Base-by-base conservation (phyloP, 2,888 invertebrate species). In the Ecdyonurus torrentis region DNA sequence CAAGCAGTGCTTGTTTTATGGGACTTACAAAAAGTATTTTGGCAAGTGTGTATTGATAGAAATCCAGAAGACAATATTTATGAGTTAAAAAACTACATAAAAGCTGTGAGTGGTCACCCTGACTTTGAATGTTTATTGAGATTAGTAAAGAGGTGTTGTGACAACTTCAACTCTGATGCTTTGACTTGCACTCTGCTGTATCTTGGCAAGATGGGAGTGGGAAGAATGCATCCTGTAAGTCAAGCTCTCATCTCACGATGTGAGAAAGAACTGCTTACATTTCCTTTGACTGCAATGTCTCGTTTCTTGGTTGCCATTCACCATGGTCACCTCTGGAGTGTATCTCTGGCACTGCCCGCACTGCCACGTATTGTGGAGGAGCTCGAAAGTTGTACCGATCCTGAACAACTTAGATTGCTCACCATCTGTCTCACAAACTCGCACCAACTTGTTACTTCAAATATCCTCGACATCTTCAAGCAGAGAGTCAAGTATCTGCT, bases 361-460 rank as follows among this genome's bases (percentile, higher is more conserved):
- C 20, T 23, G 22, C 22, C 59, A 24, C 50, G 19, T 19, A 19
- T 59, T n/a, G 24, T 52, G 23, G 20, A 20, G 25, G 37, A 5
- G 19, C n/a, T 61, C 10, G 2, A 19, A 61, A 53, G 18, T 2
- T 61, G 23, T 19, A 18, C 18, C 1, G 72, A 67, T 50, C 70
- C 71, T 15, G 72, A 77, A 62, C 75, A 79, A 23, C 70, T 79
- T 7, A 74, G 75, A 25, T 67, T 77, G 23, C 67, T 80, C 23
- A 77, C 79, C 23, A 74, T 76, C 7, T 78, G 79, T 67, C 67
- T 81, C 58, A 73, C 74, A 37, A 75, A 76, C 64, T 63, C 79
- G 1, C 71, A 75, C 64, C 66, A 70, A 25, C 65, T 79, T 0
- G 69, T 79, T n/a, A 70, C 71, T 10, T 60, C 67, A 0, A 73